These are phyloP conservation scores for Anthoscopus minutus DNA, from an alignment of 2,113 vertebrate genomes.

Conservation along the genomic window DNA sequence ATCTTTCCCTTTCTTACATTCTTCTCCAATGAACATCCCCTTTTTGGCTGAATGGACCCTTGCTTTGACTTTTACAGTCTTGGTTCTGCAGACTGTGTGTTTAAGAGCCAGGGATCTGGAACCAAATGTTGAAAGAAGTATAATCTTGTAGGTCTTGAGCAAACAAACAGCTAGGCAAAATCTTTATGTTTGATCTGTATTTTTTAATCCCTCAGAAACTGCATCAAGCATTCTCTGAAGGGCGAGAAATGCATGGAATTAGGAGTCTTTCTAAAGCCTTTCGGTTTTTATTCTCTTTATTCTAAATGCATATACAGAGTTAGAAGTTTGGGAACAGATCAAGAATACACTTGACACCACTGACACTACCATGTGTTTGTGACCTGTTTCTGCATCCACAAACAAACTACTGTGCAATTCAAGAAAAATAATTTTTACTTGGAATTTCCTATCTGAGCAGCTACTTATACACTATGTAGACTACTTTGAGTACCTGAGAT, in stretches of 20 bases:
- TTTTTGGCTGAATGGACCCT: not conserved
- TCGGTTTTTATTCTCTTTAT: not conserved
- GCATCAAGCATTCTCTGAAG: not conserved
- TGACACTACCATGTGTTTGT: not conserved
- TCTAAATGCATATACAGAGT: not conserved
- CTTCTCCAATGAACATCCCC: not conserved
- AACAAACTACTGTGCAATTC: not conserved
- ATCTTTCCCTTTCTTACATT: not conserved
- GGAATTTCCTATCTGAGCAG: not conserved
- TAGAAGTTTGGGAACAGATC: not conserved
- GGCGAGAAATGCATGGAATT: not conserved
- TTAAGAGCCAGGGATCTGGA: not conserved
- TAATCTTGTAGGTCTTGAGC: not conserved
- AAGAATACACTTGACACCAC: not conserved
- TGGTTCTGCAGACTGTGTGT: not conserved
- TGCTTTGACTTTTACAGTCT: not conserved
- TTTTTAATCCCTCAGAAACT: not conserved
- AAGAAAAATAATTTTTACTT: not conserved
- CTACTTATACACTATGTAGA: not conserved
- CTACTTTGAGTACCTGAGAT: not conserved
- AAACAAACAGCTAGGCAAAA: not conserved
- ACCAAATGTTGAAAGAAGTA: not conserved
- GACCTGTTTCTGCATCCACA: not conserved
- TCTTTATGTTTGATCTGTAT: not conserved
- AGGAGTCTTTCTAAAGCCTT: not conserved